Percentiles rank a stretch among this genome's conserved stretches.
Evolutionary conservation across 2,888 invertebrate genomes (phyloP).

Genomic region (Thyatira batis): DNA sequence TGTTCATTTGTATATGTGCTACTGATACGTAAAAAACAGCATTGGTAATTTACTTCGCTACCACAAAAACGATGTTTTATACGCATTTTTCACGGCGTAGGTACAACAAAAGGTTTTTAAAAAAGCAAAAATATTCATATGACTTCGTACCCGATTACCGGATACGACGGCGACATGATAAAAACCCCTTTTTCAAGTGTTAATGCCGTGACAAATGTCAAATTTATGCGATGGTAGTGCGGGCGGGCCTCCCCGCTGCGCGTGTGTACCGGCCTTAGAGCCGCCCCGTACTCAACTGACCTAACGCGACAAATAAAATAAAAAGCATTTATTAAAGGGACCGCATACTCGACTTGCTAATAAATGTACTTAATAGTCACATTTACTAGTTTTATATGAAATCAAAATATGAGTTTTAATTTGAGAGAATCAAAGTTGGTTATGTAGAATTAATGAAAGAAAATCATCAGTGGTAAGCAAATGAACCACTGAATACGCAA

Average conservation of each 20-base stretch:
- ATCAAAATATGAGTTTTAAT: too few species aligned
- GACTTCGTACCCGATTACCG: constrained; percentile 64
- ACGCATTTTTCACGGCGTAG: constrained; percentile 44
- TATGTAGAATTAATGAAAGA: too few species aligned
- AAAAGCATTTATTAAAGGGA: background rate
- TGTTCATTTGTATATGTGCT: too few species aligned
- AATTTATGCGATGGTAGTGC: constrained; percentile 77
- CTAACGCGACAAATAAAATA: background rate
- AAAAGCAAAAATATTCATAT: constrained; percentile 59
- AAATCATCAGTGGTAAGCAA: too few species aligned
- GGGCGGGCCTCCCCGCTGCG: constrained; percentile 65
- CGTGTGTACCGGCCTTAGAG: constrained; percentile 43
- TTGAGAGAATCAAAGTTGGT: too few species aligned
- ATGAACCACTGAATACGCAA: too few species aligned
- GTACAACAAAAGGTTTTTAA: constrained; percentile 61
- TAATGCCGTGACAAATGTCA: constrained; percentile 81
- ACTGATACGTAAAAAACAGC: too few species aligned
- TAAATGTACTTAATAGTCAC: too few species aligned
- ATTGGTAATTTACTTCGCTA: too few species aligned
- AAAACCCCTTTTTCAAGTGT: constrained; percentile 78
- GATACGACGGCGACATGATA: constrained; percentile 78
- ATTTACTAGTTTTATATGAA: too few species aligned
- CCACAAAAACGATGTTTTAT: constrained; percentile 19
- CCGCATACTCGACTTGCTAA: background rate
- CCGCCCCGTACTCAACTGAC: constrained; percentile 28